Evolutionary conservation across 2,888 invertebrate genomes (phyloP).

Genomic region (Drosophila ustulata): DNA sequence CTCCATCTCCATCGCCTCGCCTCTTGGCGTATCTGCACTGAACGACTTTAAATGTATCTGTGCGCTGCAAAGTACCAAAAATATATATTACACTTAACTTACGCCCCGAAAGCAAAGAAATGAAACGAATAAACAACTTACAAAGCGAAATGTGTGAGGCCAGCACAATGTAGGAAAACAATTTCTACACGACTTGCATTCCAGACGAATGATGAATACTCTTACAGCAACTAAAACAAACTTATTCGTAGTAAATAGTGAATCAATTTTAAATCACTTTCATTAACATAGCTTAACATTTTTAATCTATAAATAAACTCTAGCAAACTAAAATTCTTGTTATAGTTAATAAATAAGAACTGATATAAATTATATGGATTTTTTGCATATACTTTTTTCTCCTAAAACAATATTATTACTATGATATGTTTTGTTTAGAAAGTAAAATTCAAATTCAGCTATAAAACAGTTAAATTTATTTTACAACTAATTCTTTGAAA

Average conservation of each 20-base stretch:
- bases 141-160: constrained; percentile 26
- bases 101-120: constrained; percentile 33
- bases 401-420: too few relatives aligned
- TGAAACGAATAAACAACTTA: constrained; percentile 37
- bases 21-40: constrained; percentile 65
- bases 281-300: too few relatives aligned
- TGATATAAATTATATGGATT: too few relatives aligned
- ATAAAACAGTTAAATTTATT: too few relatives aligned
- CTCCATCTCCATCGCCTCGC: neutral
- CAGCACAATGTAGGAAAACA: constrained; percentile 17
- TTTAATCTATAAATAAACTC: too few relatives aligned
- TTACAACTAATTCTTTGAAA: too few relatives aligned
- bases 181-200: neutral
- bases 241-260: neutral
- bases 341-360: too few relatives aligned
- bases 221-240: neutral
- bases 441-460: too few relatives aligned
- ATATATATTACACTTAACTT: constrained; percentile 64
- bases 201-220: constrained; percentile 7
- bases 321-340: too few relatives aligned
- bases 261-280: neutral
- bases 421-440: too few relatives aligned
- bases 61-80: constrained; percentile 64
- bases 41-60: constrained; percentile 76
- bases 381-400: too few relatives aligned